These are phyloP conservation scores for Mola mola DNA, from an alignment of 2,113 vertebrate species.

Conservation along the genomic window DNA sequence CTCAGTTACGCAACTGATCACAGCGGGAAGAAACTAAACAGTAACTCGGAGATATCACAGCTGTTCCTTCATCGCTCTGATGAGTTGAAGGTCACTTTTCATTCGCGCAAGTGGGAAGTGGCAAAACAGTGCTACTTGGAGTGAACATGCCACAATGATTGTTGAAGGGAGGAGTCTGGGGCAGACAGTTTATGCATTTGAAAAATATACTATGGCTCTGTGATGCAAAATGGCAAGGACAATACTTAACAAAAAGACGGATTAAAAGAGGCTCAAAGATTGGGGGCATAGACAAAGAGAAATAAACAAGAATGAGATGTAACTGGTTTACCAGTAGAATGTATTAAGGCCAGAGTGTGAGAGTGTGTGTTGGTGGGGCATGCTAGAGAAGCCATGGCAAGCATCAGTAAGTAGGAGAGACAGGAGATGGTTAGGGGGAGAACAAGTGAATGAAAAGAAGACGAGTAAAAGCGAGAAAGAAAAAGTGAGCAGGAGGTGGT, in stretches of 20 bases:
- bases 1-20: constrained; percentile 53
- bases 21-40: constrained; percentile 30
- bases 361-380: constrained; percentile 1
- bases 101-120: constrained; percentile 33
- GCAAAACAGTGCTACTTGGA: constrained; percentile 28
- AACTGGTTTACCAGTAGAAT: constrained; percentile 41
- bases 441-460: constrained; percentile 64
- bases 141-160: constrained; percentile 23
- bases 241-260: constrained; percentile 12
- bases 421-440: constrained; percentile 47
- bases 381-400: constrained; percentile 36
- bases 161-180: constrained; percentile 12
- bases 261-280: constrained; percentile 34
- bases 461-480: constrained; percentile 37
- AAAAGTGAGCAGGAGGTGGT: constrained; percentile 64
- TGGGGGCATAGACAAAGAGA: background rate
- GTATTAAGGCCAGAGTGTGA: constrained; percentile 24
- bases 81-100: constrained; percentile 36
- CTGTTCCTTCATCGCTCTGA: constrained; percentile 32
- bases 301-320: constrained; percentile 22
- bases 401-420: constrained; percentile 52
- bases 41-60: constrained; percentile 37
- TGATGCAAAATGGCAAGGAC: constrained; percentile 20
- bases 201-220: constrained; percentile 1
- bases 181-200: constrained; percentile 20